Base-by-base conservation (phyloP, 2,888 invertebrate species). In the Galerucella pusilla region DNA sequence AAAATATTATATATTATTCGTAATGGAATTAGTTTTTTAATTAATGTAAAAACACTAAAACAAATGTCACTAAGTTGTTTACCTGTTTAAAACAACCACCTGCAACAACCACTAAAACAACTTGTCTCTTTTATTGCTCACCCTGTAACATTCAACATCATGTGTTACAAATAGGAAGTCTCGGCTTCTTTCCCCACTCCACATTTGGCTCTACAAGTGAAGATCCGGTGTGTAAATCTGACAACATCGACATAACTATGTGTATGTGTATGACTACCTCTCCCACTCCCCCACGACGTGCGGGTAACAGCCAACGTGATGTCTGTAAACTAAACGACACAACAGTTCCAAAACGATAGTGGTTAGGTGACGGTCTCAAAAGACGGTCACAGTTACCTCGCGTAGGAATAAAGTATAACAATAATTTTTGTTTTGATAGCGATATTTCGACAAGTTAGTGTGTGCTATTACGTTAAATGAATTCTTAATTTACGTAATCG, bases 311-410 rank as follows among this genome's bases (percentile, higher is more conserved):
- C 75, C 78, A 79, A 79, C 78, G 78, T 78, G 77, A 77, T 77
- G 77, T 74, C 77, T 74, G 78, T 66, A 68, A 72, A 73, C 64
- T 68, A 68, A 71, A 71, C 61, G 68, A 52, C 60, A 76, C 72
- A 76, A 74, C 79, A 86, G 85, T 85, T 85, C 80, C 83, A 60
- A 81, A 84, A 83, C 86, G 84, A 85, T 85, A 85, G 86, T 86
- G 86, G 87, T 87, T 87, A 87, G 88, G 88, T 88, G 87, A 84
- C 87, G 82, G 85, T 84, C 84, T 75, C 49, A 28, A 63, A 71
- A 83, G 82, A 83, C 81, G 80, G 87, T 86, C 87, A 87, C 88
- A 88, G 88, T 88, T 88, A 87, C 88, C 87, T 77, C 76, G 72
- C 76, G 76, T 76, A 73, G 68, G 73, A 73, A 65, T 66, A 65